A percentile compares a stretch with the other conserved stretches of the same genome.
Evolutionary conservation across 2,113 vertebrate species (phyloP).

Genomic region (Ctenomys sociabilis): DNA sequence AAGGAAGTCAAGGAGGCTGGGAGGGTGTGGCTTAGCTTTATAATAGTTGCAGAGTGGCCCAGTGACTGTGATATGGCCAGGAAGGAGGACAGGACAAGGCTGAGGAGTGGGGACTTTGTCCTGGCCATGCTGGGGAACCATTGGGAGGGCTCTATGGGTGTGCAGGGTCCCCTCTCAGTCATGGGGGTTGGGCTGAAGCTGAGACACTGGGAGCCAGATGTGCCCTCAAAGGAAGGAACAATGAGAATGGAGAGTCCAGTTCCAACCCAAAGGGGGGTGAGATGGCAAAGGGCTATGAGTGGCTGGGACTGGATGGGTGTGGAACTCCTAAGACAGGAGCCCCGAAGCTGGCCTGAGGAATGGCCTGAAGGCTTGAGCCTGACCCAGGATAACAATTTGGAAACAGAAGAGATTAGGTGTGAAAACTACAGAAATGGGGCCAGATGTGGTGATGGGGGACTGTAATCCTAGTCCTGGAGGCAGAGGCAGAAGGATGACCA

Average conservation of each 20-base stretch:
- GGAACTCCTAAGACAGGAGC: neutral
- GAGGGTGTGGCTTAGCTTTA: neutral
- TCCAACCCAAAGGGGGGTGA: no score
- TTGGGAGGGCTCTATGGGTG: accelerated
- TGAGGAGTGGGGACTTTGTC: neutral
- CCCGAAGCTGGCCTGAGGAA: neutral
- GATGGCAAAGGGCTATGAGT: neutral
- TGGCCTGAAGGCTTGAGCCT: neutral
- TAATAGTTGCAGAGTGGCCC: neutral
- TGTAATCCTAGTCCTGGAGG: neutral
- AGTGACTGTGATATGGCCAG: neutral
- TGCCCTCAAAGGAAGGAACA: neutral
- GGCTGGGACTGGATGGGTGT: neutral
- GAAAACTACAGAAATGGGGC: neutral
- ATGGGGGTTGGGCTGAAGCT: neutral
- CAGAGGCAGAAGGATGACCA: neutral
- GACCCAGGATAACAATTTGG: neutral
- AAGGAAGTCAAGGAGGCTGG: neutral
- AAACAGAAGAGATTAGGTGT: neutral
- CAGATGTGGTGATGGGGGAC: neutral
- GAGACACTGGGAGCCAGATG: neutral
- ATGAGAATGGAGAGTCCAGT: neutral
- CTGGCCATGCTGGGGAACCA: neutral
- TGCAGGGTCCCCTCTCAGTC: neutral
- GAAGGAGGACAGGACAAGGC: neutral